These are phyloP conservation scores for Chelmon rostratus DNA, from an alignment of 2,797 vertebrate species.

Conservation along the genomic window DNA sequence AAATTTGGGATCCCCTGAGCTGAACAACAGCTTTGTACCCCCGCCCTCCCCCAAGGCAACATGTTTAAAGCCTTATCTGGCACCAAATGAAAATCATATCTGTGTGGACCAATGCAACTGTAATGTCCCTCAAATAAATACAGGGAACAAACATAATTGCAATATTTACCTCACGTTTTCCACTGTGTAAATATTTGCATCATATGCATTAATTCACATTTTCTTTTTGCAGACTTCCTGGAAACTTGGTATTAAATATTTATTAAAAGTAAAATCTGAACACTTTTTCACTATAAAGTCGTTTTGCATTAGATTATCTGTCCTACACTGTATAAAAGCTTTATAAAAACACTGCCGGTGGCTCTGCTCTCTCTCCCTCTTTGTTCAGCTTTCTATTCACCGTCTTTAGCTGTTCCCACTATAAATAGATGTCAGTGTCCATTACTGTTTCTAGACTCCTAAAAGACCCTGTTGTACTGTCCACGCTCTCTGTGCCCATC, in stretches of 20 bases:
- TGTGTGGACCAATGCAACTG: not conserved
- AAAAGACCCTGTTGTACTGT: slow-evolving; percentile 70
- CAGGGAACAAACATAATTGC: not conserved
- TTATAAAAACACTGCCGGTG: slow-evolving; percentile 61
- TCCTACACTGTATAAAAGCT: slow-evolving; percentile 38
- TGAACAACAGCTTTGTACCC: not conserved
- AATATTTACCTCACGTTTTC: not conserved
- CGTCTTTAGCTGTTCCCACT: slow-evolving; percentile 65
- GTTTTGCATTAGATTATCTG: slow-evolving; percentile 40
- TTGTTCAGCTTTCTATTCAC: slow-evolving; percentile 75
- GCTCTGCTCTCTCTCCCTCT: slow-evolving; percentile 58
- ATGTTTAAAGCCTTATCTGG: not conserved
- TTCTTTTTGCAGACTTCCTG: too few relatives aligned
- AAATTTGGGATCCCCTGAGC: slow-evolving; percentile 1
- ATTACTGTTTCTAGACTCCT: slow-evolving; percentile 68
- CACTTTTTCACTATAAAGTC: not conserved
- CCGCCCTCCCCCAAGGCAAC: too few relatives aligned
- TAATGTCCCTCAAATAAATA: not conserved
- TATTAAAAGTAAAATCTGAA: not conserved
- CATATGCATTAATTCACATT: too few relatives aligned
- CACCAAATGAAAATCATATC: not conserved
- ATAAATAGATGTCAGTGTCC: slow-evolving; percentile 77
- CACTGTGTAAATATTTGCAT: too few relatives aligned
- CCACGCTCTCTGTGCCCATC: slow-evolving; percentile 49
- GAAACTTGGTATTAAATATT: too few relatives aligned